These are phyloP conservation scores for Hyperoplus immaculatus DNA, from an alignment of 2,797 vertebrate genomes.

Conservation along the genomic window DNA sequence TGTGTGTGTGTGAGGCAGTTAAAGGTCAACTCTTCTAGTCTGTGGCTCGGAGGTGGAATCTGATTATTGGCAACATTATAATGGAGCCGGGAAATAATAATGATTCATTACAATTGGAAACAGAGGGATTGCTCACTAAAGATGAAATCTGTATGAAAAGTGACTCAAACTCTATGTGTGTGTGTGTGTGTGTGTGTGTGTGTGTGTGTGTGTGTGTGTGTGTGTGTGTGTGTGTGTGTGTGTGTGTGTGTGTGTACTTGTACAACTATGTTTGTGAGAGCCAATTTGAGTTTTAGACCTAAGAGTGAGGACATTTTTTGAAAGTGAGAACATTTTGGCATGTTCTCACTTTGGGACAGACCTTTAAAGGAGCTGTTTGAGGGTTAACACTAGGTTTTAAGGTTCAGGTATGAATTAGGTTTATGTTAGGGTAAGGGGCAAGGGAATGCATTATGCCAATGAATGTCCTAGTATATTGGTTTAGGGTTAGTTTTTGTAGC, in stretches of 20 bases:
- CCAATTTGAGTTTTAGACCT: too few species aligned
- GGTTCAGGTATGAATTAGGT: too few species aligned
- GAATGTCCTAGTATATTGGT: not conserved
- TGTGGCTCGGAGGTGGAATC: constrained; percentile 66
- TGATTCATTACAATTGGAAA: constrained; percentile 55
- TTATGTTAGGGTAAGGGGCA: too few species aligned
- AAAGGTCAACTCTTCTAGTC: constrained; percentile 70
- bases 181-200: constrained; percentile 12
- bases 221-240: constrained; percentile 89
- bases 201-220: too few species aligned
- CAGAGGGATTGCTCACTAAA: constrained; percentile 27
- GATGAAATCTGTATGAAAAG: constrained; percentile 10
- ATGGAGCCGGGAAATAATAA: constrained; percentile 68
- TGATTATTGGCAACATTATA: constrained; percentile 62
- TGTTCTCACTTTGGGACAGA: too few species aligned
- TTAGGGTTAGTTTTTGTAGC: too few species aligned
- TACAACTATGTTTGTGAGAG: too few species aligned
- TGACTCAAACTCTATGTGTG: not conserved
- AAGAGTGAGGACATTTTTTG: too few species aligned
- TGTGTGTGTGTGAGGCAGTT: constrained; percentile 21
- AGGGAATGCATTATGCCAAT: too few species aligned
- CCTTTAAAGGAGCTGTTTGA: too few species aligned
- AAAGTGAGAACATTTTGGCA: too few species aligned
- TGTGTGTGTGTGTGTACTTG: not conserved
- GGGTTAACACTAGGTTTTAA: too few species aligned